Evolutionary conservation across 35 echinoderm and acorn worm genomes (phyloP).

Genomic region (Hemicentrotus pulcherrimus): DNA sequence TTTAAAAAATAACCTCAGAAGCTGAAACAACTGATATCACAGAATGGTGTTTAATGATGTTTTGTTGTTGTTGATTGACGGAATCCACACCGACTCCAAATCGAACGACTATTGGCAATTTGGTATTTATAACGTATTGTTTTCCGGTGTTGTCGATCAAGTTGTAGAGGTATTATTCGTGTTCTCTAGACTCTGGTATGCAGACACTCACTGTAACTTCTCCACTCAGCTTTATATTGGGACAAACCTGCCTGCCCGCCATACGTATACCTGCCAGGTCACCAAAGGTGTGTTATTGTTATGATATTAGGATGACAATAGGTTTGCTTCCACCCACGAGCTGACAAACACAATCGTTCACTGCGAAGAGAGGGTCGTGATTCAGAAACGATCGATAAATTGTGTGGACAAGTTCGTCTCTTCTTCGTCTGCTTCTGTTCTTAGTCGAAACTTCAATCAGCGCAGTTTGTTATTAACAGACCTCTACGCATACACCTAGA

Average conservation of each 20-base stretch:
- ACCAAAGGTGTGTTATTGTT: neutral
- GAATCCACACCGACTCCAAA: too few relatives aligned
- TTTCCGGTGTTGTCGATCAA: too few relatives aligned
- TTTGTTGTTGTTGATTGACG: too few relatives aligned
- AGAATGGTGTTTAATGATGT: too few relatives aligned
- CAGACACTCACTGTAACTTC: neutral
- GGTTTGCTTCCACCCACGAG: neutral
- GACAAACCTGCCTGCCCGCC: too few relatives aligned
- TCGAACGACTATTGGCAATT: too few relatives aligned
- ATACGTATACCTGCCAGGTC: neutral
- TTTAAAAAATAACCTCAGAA: too few relatives aligned
- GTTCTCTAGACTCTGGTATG: neutral
- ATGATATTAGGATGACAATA: conserved; percentile 1
- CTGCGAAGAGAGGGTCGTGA: neutral
- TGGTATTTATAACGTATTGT: too few relatives aligned
- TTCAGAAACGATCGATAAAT: neutral
- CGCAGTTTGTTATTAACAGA: neutral
- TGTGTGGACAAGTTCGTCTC: neutral
- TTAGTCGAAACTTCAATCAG: neutral
- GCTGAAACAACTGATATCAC: too few relatives aligned
- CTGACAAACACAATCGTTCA: neutral
- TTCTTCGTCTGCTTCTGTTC: neutral
- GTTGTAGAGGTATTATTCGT: neutral
- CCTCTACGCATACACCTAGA: neutral
- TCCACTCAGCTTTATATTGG: neutral